Percentiles rank a stretch among this genome's conserved stretches.
Conservation (phyloP, 1,140 invertebrate species). For the Nephila pilipes region DNA sequence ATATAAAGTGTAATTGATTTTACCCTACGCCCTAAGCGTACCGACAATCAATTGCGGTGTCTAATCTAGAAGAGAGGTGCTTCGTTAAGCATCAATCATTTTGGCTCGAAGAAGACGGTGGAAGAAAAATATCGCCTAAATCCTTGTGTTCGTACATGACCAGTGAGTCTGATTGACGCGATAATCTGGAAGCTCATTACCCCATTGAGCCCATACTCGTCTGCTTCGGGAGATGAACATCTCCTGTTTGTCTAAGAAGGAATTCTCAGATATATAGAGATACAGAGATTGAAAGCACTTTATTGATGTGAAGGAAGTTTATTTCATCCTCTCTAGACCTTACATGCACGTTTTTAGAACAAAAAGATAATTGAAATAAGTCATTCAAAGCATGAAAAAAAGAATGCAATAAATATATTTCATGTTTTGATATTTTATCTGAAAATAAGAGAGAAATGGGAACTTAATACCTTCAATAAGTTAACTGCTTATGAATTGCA, state of each 20-base stretch:
- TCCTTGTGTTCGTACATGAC: neutral
- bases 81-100: neutral
- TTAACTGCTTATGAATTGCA: too few species aligned
- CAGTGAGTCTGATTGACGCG: neutral
- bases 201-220: neutral
- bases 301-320: too few species aligned
- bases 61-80: neutral
- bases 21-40: neutral
- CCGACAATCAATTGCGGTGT: neutral
- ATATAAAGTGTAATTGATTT: neutral
- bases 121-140: neutral
- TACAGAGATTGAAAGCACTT: too few species aligned
- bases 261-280: neutral
- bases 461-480: too few species aligned
- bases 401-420: too few species aligned
- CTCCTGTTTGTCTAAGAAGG: neutral
- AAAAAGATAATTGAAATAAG: too few species aligned
- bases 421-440: too few species aligned
- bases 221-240: neutral
- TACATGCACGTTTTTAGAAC: too few species aligned
- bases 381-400: too few species aligned
- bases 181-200: neutral
- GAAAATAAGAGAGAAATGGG: too few species aligned
- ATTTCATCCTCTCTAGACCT: too few species aligned
- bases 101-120: neutral